Conservation (phyloP, 2,888 invertebrate genomes). For the Polyommatus icarus region DNA sequence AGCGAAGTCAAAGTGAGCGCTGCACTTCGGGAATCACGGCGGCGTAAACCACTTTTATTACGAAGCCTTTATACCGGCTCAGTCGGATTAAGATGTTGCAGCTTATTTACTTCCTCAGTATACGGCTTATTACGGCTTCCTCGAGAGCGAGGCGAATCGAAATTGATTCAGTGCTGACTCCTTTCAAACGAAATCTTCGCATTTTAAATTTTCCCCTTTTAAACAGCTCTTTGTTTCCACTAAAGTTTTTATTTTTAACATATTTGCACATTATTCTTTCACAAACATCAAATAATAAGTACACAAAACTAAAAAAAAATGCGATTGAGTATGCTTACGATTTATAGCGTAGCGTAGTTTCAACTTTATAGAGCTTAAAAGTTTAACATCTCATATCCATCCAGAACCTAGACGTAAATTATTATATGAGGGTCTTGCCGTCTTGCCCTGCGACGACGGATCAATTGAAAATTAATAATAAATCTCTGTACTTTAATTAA, state of each 20-base stretch:
- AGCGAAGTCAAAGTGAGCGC: constrained; percentile 36
- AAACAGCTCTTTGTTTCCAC: background rate
- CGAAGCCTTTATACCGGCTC: constrained; percentile 20
- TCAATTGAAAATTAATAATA: constrained; percentile 23
- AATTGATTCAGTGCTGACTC: constrained; percentile 6
- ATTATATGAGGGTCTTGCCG: background rate
- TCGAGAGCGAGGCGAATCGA: background rate
- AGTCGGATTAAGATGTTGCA: constrained; percentile 16
- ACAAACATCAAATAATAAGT: background rate
- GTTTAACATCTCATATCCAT: background rate
- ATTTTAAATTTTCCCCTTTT: background rate
- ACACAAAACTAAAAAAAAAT: too few species aligned
- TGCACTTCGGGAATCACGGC: constrained; percentile 43
- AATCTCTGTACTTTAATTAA: constrained; percentile 17
- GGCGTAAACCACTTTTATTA: constrained; percentile 46
- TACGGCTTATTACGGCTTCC: constrained; percentile 18
- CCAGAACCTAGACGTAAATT: background rate
- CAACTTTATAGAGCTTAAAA: background rate
- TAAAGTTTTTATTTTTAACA: background rate
- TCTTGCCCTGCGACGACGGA: background rate
- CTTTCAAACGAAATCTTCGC: background rate
- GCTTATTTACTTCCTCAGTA: constrained; percentile 19
- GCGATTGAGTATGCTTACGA: too few species aligned
- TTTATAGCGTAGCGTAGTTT: too few species aligned
- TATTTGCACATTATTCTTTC: background rate